Percentiles rank a stretch among this genome's conserved stretches.
These are phyloP conservation scores for Patiria pectinifera DNA, from an alignment of 53 echinoderm and acorn worm genomes.

Conservation along the genomic window DNA sequence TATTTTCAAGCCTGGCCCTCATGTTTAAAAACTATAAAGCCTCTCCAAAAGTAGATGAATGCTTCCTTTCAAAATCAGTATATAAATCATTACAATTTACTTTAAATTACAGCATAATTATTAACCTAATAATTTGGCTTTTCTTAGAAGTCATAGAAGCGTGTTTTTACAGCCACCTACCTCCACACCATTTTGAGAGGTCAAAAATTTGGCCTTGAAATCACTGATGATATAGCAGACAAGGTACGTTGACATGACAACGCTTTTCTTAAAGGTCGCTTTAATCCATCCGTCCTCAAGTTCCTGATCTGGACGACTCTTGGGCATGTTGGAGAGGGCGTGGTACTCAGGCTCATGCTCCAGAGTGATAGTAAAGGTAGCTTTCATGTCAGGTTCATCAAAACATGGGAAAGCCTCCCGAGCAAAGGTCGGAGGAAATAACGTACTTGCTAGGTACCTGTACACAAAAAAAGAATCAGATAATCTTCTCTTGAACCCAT, in stretches of 20 bases:
- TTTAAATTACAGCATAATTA: too few species aligned
- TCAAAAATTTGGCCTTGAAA: conserved; percentile 50
- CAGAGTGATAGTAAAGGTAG: conserved; percentile 78
- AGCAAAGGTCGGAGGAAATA: conserved; percentile 87
- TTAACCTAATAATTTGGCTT: too few species aligned
- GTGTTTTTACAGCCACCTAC: conserved; percentile 36
- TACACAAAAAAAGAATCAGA: background rate
- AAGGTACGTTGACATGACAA: conserved; percentile 92
- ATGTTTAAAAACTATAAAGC: too few species aligned
- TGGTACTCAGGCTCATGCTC: conserved; percentile 69
- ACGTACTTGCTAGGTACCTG: conserved; percentile 83
- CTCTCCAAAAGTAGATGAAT: too few species aligned
- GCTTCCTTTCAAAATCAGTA: too few species aligned
- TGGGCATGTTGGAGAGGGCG: conserved; percentile 90
- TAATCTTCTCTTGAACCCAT: background rate
- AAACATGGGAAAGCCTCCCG: conserved; percentile 97
- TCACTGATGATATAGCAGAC: conserved; percentile 90
- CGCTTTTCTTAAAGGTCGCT: conserved; percentile 79
- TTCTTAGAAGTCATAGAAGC: background rate
- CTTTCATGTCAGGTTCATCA: conserved; percentile 94
- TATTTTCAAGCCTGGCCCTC: too few species aligned
- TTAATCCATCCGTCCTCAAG: conserved; percentile 68
- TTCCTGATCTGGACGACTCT: conserved; percentile 32
- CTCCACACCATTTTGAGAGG: conserved; percentile 63
- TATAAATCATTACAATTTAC: too few species aligned